Conservation (phyloP, 2,888 invertebrate species). For the Dascillus cervinus region DNA sequence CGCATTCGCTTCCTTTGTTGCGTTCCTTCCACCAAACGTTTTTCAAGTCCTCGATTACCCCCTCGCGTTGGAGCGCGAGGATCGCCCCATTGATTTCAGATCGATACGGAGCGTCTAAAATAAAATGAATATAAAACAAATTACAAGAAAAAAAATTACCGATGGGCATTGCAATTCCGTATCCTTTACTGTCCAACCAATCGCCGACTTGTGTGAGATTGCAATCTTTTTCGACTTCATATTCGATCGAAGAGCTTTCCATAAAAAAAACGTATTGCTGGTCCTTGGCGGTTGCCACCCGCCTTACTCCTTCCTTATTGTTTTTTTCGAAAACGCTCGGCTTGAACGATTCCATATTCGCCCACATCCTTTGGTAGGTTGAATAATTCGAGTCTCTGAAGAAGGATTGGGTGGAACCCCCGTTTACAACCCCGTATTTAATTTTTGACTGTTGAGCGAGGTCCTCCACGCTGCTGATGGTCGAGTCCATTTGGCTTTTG, state of each 20-base stretch:
- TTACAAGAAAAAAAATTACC: conserved; percentile 47
- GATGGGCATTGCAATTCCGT: conserved; percentile 86
- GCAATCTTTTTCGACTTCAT: conserved; percentile 78
- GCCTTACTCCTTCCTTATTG: conserved; percentile 79
- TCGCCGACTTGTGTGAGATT: conserved; percentile 75
- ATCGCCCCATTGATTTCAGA: conserved; percentile 83
- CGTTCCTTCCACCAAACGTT: conserved; percentile 86
- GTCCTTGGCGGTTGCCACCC: conserved; percentile 70
- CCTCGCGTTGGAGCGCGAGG: conserved; percentile 82
- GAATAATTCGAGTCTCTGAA: conserved; percentile 48
- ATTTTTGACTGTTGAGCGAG: conserved; percentile 77
- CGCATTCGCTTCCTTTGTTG: conserved; percentile 34
- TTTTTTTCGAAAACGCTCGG: conserved; percentile 76
- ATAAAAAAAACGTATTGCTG: conserved; percentile 87
- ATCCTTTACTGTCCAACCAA: conserved; percentile 82
- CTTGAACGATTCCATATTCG: conserved; percentile 65
- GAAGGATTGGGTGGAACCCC: conserved; percentile 85
- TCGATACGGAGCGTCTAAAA: conserved; percentile 65
- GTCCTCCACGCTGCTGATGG: conserved; percentile 87
- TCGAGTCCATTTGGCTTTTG: conserved; percentile 79
- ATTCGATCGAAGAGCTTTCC: conserved; percentile 95
- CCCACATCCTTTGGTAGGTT: conserved; percentile 23
- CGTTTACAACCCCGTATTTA: conserved; percentile 83
- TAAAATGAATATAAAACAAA: conserved; percentile 5
- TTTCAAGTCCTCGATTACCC: conserved; percentile 71